Base-by-base conservation (phyloP, 1,140 invertebrate species). In the Apolygus lucorum region DNA sequence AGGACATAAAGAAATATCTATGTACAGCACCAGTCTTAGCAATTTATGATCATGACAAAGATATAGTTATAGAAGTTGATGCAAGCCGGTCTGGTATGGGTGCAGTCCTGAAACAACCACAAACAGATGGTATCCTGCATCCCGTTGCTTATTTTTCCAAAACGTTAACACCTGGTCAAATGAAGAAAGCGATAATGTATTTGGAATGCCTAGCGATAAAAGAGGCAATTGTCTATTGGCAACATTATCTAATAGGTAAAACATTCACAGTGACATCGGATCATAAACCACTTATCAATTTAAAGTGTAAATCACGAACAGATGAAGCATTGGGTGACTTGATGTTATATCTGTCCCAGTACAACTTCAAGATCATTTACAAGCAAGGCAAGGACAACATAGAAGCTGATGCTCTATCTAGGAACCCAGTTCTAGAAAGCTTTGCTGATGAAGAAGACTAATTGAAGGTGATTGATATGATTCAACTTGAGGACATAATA, bases 261-360 rank as follows among this genome's bases (percentile, higher is more conserved):
- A n/a, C 52, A 71, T 79, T 79, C 65, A 76, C 29, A 52, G 77
- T 79, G 34, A 78, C 69, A 62, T 76, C 78, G 59, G 78, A 79
- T 71, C 78, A 81, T 70, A 80, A 79, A 72, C 77, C 78, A 75
- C 73, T 77, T 66, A 75, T 77, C 72, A 79, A 79, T 29, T 59
- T 80, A 68, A 79, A 78, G 66, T 71, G 78, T 29, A 79, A 79
- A 73, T 34, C 74, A 22, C 74, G 73, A 72, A 73, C 74, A 21
- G 76, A 78, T 71, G 76, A 78, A 69, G 72, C 74, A 49, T 29
- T 79, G 26, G 77, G 78, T 14, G 76, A 79, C 64, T 69, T 78
- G 27, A 76, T 72, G 13, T 76, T 76, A 69, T 80, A 79, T 70
- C 62, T 78, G 66, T 77, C 76, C 52, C 76, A 78, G 68, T 77